phyloP scores from a whole-genome alignment of 2,113 vertebrate genomes.

The Melierax canorus region DNA sequence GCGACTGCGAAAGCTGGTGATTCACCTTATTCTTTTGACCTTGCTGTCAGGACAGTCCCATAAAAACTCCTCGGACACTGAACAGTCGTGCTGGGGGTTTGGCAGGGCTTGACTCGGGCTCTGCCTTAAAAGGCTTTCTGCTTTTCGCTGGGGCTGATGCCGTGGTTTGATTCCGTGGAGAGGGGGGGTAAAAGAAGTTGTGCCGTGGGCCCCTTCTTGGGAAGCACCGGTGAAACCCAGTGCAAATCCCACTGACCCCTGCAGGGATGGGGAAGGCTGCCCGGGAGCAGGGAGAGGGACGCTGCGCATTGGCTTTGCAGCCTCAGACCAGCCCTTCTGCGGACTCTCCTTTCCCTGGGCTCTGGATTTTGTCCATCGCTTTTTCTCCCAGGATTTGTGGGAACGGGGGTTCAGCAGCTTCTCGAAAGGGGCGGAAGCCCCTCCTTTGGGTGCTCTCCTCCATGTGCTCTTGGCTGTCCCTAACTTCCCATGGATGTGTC shows the following conservation, averaged over 20 bases:
- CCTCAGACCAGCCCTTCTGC: neutral
- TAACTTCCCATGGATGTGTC: rapidly evolving
- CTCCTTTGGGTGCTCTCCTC: neutral
- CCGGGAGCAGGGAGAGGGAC: rapidly evolving
- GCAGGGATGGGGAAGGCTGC: neutral
- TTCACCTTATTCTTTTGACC: neutral
- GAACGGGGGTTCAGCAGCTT: rapidly evolving
- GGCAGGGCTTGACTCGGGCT: neutral
- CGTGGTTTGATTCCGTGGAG: neutral
- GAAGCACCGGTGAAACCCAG: neutral
- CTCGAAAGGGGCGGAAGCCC: neutral
- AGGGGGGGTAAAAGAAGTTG: rapidly evolving
- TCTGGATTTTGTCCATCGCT: rapidly evolving
- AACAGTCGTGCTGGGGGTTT: neutral
- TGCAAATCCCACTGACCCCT: neutral
- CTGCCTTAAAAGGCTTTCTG: neutral
- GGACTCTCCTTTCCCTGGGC: too few relatives aligned
- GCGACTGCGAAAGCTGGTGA: neutral
- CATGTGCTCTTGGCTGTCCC: rapidly evolving
- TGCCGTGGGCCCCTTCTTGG: neutral
- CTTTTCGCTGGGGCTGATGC: neutral
- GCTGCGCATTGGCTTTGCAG: rapidly evolving
- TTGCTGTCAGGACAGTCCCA: rapidly evolving
- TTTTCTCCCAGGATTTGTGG: neutral
- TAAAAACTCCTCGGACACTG: neutral